Conservation (phyloP, 2,888 invertebrate genomes). For the Melanchra persicariae region DNA sequence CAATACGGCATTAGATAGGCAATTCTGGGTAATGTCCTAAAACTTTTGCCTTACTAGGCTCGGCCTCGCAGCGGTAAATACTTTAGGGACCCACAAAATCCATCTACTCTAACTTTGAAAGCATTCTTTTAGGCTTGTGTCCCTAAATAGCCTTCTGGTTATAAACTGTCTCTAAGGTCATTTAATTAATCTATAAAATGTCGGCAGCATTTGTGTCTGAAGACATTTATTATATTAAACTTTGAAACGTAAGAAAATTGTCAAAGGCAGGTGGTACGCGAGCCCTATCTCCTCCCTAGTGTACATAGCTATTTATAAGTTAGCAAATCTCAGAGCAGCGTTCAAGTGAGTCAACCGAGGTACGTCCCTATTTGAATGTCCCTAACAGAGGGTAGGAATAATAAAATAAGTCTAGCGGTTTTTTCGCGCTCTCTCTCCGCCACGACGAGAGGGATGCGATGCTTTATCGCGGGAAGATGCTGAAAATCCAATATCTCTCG, state of each 20-base stretch:
- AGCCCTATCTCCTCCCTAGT: constrained; percentile 18
- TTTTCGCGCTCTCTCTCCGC: constrained; percentile 50
- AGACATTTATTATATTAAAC: constrained; percentile 39
- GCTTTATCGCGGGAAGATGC: constrained; percentile 60
- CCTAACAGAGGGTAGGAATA: constrained; percentile 64
- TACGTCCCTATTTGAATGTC: constrained; percentile 62
- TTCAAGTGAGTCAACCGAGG: constrained; percentile 44
- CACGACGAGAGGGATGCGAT: constrained; percentile 42
- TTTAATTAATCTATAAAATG: constrained; percentile 40
- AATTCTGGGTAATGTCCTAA: constrained; percentile 41
- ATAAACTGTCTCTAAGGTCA: constrained; percentile 14
- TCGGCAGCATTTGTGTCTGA: constrained; percentile 26
- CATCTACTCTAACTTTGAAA: constrained; percentile 21
- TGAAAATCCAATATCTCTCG: constrained; percentile 74
- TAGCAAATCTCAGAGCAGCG: constrained; percentile 49
- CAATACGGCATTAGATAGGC: constrained; percentile 25
- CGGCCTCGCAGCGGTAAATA: constrained; percentile 9
- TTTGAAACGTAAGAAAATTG: constrained; percentile 24
- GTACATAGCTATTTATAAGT: constrained; percentile 44
- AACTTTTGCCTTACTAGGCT: constrained; percentile 32
- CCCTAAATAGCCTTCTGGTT: constrained; percentile 17
- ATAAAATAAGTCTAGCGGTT: constrained; percentile 63
- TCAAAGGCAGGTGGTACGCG: constrained; percentile 42
- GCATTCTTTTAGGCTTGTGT: constrained; percentile 1
- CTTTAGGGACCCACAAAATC: constrained; percentile 21